A percentile compares a stretch with the other conserved stretches of the same genome.
Evolutionary conservation across 2,113 vertebrate genomes (phyloP).

Genomic region (Trogon surrucura): DNA sequence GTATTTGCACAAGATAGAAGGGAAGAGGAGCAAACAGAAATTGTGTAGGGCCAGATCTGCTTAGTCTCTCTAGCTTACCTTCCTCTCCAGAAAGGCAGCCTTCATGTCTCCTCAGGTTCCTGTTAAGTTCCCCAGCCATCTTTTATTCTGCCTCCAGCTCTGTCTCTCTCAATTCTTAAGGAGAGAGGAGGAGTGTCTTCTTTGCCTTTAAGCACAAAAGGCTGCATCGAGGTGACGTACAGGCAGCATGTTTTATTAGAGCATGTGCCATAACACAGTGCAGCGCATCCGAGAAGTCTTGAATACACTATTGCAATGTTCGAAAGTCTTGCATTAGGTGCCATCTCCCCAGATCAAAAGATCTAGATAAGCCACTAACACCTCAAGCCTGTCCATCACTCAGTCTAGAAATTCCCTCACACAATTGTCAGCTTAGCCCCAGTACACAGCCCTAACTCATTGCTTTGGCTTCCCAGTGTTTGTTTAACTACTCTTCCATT

Average conservation of each 20-base stretch:
- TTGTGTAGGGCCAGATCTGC: not conserved
- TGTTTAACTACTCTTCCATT: not conserved
- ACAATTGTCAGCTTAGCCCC: not conserved
- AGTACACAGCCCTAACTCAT: not conserved
- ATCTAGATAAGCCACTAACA: not conserved
- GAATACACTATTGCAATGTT: not conserved
- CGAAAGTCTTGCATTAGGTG: not conserved
- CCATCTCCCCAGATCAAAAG: not conserved
- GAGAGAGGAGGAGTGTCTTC: not conserved
- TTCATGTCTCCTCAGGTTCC: conserved; percentile 11
- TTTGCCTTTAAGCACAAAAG: not conserved
- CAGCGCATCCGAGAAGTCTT: not conserved
- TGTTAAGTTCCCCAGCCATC: not conserved
- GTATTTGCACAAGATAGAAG: not conserved
- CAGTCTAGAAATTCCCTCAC: not conserved
- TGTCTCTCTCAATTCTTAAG: not conserved
- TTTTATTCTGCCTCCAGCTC: not conserved
- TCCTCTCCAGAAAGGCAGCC: not conserved
- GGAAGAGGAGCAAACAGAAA: conserved; percentile 13
- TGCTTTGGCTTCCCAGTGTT: not conserved
- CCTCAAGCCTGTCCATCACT: not conserved
- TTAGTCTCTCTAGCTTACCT: not conserved
- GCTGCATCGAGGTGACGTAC: not conserved
- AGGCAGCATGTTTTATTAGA: not conserved
- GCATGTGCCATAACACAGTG: not conserved